These are phyloP conservation scores for Bergia puertoricense DNA, from an alignment of 92 coral and sea anemone genomes.

Conservation along the genomic window DNA sequence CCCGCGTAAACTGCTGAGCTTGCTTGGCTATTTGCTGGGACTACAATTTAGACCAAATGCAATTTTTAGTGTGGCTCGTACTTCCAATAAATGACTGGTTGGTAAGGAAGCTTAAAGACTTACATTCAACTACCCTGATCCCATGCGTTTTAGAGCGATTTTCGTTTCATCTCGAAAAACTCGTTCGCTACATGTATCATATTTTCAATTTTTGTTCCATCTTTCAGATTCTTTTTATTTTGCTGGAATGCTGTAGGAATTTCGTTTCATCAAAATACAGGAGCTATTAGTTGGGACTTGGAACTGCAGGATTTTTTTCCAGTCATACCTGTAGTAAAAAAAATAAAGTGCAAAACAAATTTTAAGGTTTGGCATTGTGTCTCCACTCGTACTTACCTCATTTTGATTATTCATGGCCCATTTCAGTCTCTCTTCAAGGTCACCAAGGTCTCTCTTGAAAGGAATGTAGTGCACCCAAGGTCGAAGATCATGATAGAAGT, in stretches of 20 bases:
- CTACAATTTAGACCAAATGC: constrained; percentile 44
- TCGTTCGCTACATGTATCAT: too few species aligned
- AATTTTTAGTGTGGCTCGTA: neutral
- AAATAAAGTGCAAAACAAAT: neutral
- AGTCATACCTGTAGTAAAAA: too few species aligned
- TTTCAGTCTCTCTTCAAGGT: constrained; percentile 69
- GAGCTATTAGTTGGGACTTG: too few species aligned
- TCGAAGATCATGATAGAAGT: constrained; percentile 86
- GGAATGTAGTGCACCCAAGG: constrained; percentile 99
- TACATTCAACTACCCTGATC: too few species aligned
- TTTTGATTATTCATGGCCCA: constrained; percentile 94
- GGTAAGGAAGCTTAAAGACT: neutral
- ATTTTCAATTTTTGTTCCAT: too few species aligned
- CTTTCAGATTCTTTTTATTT: too few species aligned
- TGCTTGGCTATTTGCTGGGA: constrained; percentile 81
- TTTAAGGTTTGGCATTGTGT: neutral
- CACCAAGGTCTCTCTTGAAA: constrained; percentile 88
- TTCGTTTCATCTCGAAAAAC: too few species aligned
- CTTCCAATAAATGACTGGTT: neutral
- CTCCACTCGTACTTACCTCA: constrained; percentile 51
- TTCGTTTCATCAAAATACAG: too few species aligned
- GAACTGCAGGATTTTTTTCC: too few species aligned
- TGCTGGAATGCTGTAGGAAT: too few species aligned
- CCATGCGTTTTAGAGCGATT: too few species aligned
- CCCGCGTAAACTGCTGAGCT: constrained; percentile 81